A percentile compares a stretch with the other conserved stretches of the same genome.
phyloP scores from a whole-genome alignment of 2,888 invertebrate genomes.

The Drosophila testacea region DNA sequence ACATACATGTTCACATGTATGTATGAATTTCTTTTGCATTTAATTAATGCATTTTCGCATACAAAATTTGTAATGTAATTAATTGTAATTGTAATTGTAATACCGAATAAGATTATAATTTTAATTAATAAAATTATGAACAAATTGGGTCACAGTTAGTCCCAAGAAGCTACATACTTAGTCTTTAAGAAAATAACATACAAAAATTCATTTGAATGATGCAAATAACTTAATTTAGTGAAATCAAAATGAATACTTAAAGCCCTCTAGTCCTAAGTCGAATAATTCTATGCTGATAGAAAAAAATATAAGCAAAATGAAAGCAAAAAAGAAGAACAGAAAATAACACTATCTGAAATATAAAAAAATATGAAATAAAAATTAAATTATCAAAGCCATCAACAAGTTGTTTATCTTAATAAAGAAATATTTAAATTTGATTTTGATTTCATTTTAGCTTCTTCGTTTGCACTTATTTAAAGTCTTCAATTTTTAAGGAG shows the following conservation, averaged over 20 bases:
- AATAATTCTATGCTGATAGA: conserved; percentile 41
- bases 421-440: not conserved
- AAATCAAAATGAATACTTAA: conserved; percentile 71
- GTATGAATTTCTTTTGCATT: conserved; percentile 68
- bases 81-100: conserved; percentile 73
- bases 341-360: conserved; percentile 48
- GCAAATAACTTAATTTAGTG: conserved; percentile 55
- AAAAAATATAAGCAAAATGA: conserved; percentile 22
- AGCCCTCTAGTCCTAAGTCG: conserved; percentile 72
- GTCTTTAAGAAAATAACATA: conserved; percentile 14
- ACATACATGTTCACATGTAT: conserved; percentile 17
- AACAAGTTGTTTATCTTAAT: conserved; percentile 10
- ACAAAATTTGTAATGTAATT: conserved; percentile 71
- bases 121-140: conserved; percentile 19
- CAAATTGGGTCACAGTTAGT: conserved; percentile 17
- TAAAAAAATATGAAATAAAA: conserved; percentile 59
- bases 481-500: no score
- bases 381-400: conserved; percentile 63
- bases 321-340: conserved; percentile 22
- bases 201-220: conserved; percentile 28
- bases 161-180: conserved; percentile 33
- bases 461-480: no score
- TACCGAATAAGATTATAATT: conserved; percentile 54
- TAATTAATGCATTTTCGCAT: conserved; percentile 73
- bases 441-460: not conserved